These are phyloP conservation scores for Microchrysa polita DNA, from an alignment of 2,888 invertebrate genomes.

Conservation along the genomic window DNA sequence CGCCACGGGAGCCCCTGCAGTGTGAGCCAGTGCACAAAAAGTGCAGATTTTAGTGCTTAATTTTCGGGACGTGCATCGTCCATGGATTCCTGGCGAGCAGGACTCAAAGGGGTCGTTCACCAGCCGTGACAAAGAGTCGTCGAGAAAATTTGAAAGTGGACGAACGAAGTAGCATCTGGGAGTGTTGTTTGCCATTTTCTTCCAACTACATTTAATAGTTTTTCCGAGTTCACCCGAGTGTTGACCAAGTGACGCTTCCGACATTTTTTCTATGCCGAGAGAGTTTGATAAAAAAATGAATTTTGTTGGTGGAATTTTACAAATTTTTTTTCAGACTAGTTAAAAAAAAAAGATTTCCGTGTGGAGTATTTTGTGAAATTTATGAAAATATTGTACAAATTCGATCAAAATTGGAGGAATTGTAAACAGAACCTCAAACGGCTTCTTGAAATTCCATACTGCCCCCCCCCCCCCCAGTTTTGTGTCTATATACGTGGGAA, in stretches of 20 bases:
- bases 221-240: neutral
- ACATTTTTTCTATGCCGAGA: slow-evolving; percentile 21
- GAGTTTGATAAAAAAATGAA: neutral
- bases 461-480: no score
- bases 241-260: slow-evolving; percentile 39
- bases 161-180: neutral
- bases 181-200: neutral
- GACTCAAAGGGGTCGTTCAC: no score
- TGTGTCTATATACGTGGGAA: no score
- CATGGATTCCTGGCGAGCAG: neutral
- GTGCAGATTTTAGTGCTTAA: neutral
- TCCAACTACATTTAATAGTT: no score
- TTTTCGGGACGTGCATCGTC: neutral
- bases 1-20: neutral
- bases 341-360: no score
- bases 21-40: neutral
- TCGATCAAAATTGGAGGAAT: neutral
- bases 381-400: no score
- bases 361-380: no score
- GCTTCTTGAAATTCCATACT: neutral
- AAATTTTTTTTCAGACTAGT: no score
- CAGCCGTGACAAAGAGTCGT: no score
- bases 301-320: no score
- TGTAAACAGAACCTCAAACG: slow-evolving; percentile 28
- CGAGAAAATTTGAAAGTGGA: slow-evolving; percentile 7